Percentiles rank a stretch among this genome's conserved stretches.
Evolutionary conservation across 1,140 invertebrate genomes (phyloP).

Genomic region (Adelges cooleyi): DNA sequence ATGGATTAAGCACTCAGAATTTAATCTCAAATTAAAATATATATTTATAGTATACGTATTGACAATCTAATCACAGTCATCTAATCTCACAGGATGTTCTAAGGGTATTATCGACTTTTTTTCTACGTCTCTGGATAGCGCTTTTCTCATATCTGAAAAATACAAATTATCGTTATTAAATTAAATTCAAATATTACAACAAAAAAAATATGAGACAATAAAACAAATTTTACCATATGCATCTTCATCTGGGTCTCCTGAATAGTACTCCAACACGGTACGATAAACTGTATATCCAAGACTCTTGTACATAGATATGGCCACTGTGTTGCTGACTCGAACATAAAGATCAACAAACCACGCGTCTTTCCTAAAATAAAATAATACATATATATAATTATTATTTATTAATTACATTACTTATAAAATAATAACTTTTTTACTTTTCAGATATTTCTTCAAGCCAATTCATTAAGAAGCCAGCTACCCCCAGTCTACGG

Average conservation of each 20-base stretch:
- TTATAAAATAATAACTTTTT: constrained; percentile 15
- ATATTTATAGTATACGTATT: background rate
- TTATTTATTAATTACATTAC: too few species aligned
- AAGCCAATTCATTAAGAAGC: constrained; percentile 85
- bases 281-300: constrained; percentile 95
- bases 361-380: constrained; percentile 69
- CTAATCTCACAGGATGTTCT: constrained; percentile 82
- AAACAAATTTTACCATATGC: constrained; percentile 68
- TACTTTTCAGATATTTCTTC: constrained; percentile 95
- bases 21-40: background rate
- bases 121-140: constrained; percentile 78
- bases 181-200: background rate
- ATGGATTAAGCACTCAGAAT: too few species aligned
- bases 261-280: constrained; percentile 94
- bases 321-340: constrained; percentile 90
- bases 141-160: constrained; percentile 93
- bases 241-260: constrained; percentile 93
- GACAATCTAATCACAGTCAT: constrained; percentile 76
- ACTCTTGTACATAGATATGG: constrained; percentile 94
- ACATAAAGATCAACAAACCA: constrained; percentile 99
- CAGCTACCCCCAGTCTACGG: constrained; percentile 79
- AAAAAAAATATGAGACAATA: constrained; percentile 28
- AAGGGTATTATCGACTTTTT: constrained; percentile 91
- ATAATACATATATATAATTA: background rate
- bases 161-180: constrained; percentile 29